Base-by-base conservation (phyloP, 2,888 invertebrate species). In the Endotricha flammealis region DNA sequence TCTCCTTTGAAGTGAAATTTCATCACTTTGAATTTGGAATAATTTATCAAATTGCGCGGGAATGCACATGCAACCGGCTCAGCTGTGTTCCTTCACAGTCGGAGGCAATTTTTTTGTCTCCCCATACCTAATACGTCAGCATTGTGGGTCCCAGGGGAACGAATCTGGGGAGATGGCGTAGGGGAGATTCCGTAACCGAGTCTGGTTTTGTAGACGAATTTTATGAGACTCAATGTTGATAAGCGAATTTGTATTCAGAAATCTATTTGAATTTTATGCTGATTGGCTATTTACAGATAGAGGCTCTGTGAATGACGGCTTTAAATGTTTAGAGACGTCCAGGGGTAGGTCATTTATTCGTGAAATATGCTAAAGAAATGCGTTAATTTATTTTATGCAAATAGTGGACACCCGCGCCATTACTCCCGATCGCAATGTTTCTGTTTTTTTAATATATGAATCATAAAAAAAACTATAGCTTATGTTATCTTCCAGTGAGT, bases 11-110 rank as follows among this genome's bases (percentile, higher is more conserved):
- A 59, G 60, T 61, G 67, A 52, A 68, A 69, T 77, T 73, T 73
- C 71, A 72, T 77, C 71, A 71, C 59, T 58, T 63, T 58, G 65
- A 63, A 74, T 76, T 71, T 53, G 59, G 73, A 68, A 73, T 80
- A 81, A 83, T 83, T 82, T 79, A 81, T 80, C 74, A 81, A 81
- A 80, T 78, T 73, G 73, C 64, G 53, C 48, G 46, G 50, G 44
- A 66, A 65, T 79, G 79, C 82, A 81, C 76, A 76, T 79, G 81
- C 76, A 74, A 46, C 66, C 57, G 60, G 55, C 72, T 73, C 82
- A 82, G 82, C 77, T 81, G 80, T 56, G 67, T 48, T 47, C 60
- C 59, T 61, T 64, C 64, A 61, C 68, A 67, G 64, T 60, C 56
- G 67, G 56, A 60, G 63, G 74, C 57, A 75, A 75, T 80, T 80